phyloP scores from a whole-genome alignment of 2,113 vertebrate species.

The Protomyctophum bolini region DNA sequence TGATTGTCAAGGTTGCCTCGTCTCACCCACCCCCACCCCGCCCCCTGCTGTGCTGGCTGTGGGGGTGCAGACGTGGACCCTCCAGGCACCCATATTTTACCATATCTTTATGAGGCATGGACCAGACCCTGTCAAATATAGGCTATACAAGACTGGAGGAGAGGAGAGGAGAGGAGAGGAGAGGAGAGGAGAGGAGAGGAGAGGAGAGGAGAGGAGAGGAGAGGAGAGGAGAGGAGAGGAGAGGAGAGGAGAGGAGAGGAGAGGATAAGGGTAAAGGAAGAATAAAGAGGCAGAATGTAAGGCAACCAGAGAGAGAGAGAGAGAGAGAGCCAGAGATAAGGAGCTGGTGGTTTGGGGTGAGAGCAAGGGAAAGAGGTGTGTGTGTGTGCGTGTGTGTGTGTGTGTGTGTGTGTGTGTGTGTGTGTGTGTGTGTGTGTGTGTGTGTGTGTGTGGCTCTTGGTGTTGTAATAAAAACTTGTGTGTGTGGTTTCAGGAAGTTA shows the following conservation, averaged over 20 bases:
- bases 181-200: background rate
- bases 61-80: background rate
- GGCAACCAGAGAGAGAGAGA: too few species aligned
- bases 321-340: background rate
- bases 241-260: background rate
- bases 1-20: too few species aligned
- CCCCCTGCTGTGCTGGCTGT: too few species aligned
- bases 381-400: slow-evolving; percentile 13
- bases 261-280: background rate
- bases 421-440: background rate
- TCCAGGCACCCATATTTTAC: slow-evolving; percentile 4
- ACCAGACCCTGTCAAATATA: background rate
- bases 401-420: slow-evolving; percentile 1
- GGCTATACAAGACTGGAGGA: background rate
- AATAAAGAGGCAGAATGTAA: too few species aligned
- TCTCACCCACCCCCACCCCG: too few species aligned
- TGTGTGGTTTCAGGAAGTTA: background rate
- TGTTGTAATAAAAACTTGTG: background rate
- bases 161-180: background rate
- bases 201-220: background rate
- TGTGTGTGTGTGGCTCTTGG: background rate
- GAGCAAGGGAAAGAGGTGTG: background rate
- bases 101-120: slow-evolving; percentile 14
- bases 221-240: slow-evolving; percentile 2
- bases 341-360: background rate